phyloP scores from a whole-genome alignment of 2,888 invertebrate species.

The Agonopterix subpropinquella region DNA sequence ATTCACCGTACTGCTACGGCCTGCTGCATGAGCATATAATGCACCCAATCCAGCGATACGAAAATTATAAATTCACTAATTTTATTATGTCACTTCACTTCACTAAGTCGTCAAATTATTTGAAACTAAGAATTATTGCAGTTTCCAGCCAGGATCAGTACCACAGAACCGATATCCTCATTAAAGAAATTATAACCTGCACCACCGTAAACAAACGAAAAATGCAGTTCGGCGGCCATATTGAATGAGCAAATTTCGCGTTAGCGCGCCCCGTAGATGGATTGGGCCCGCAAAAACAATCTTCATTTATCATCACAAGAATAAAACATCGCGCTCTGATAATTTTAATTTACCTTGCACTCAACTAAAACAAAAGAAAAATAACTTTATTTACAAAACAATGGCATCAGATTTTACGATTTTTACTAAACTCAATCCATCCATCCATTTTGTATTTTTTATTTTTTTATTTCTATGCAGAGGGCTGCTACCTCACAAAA shows the following conservation, averaged over 20 bases:
- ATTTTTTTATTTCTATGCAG: no score
- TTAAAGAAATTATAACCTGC: constrained; percentile 7
- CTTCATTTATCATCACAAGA: constrained; percentile 11
- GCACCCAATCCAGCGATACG: no score
- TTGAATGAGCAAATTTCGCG: constrained; percentile 29
- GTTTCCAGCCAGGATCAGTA: no score
- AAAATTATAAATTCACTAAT: neutral
- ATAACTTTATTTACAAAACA: no score
- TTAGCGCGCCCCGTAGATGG: constrained; percentile 15
- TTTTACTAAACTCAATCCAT: no score
- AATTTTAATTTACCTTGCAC: no score
- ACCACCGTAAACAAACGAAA: constrained; percentile 37
- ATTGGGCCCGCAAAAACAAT: constrained; percentile 8
- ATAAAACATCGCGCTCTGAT: neutral
- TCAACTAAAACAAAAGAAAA: constrained; percentile 6
- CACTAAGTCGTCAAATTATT: neutral
- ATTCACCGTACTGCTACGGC: neutral
- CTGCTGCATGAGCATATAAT: no score
- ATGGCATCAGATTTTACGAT: no score
- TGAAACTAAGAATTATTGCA: neutral
- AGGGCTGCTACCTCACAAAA: no score
- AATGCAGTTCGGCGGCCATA: constrained; percentile 45
- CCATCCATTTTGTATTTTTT: no score
- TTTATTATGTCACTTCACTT: neutral
- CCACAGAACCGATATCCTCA: neutral